Conservation (phyloP, 2,113 vertebrate genomes). For the Ahaetulla prasina region DNA sequence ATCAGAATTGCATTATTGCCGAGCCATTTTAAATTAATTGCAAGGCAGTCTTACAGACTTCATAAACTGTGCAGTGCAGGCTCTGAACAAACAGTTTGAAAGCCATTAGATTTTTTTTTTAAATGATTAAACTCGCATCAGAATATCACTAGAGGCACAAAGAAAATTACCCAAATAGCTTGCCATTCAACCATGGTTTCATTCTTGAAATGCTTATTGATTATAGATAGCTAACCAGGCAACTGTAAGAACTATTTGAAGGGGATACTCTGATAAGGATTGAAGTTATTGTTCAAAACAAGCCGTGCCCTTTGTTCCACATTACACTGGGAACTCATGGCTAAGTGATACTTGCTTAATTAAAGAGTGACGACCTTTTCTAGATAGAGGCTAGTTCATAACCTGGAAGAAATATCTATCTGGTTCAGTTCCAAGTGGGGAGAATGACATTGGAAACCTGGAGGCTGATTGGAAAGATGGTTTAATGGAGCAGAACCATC, state of each 20-base stretch:
- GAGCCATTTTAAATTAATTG: conserved; percentile 70
- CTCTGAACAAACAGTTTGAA: conserved; percentile 68
- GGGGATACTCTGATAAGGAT: background rate
- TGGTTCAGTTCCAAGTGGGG: too few relatives aligned
- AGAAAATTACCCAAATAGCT: conserved; percentile 36
- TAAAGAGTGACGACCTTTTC: background rate
- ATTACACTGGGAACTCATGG: background rate
- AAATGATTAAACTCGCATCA: conserved; percentile 61
- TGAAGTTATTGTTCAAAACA: background rate
- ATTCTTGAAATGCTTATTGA: conserved; percentile 36
- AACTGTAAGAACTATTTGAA: conserved; percentile 37
- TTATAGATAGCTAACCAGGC: conserved; percentile 47
- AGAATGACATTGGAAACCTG: too few relatives aligned
- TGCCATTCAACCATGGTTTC: conserved; percentile 33
- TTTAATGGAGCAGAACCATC: too few relatives aligned
- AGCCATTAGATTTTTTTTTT: conserved; percentile 65
- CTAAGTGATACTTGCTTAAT: background rate
- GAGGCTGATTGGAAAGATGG: too few relatives aligned
- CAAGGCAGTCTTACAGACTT: conserved; percentile 64
- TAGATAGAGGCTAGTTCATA: background rate
- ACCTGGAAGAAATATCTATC: too few relatives aligned
- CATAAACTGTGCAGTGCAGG: conserved; percentile 67
- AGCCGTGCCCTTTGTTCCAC: background rate
- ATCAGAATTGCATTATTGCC: conserved; percentile 69
- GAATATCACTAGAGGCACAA: conserved; percentile 60